These are phyloP conservation scores for Phoxinus dragarum DNA, from an alignment of 2,797 vertebrate genomes.

Conservation along the genomic window DNA sequence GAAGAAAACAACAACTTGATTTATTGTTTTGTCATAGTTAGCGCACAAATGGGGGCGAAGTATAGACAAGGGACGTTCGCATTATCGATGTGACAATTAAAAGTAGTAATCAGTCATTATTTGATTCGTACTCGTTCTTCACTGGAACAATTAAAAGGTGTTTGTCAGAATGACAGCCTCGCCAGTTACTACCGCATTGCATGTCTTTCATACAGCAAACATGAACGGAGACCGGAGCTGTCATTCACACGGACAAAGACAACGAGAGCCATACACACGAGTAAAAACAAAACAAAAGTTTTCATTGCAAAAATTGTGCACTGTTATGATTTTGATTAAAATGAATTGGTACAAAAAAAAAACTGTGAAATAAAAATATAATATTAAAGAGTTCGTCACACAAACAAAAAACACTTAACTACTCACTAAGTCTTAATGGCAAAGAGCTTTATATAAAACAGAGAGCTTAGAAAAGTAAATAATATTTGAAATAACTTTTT, in stretches of 20 bases:
- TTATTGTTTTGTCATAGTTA: neutral
- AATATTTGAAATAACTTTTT: neutral
- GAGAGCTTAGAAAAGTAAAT: neutral
- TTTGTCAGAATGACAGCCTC: neutral
- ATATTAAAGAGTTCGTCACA: neutral
- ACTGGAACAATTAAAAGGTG: too few relatives aligned
- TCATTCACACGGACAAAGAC: neutral
- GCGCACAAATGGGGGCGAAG: slow-evolving; percentile 2
- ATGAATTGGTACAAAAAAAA: too few relatives aligned
- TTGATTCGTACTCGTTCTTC: neutral
- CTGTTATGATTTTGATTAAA: neutral
- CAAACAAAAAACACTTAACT: neutral
- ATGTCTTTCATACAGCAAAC: neutral
- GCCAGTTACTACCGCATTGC: neutral
- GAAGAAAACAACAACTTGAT: neutral
- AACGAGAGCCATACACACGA: too few relatives aligned
- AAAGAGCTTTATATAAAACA: too few relatives aligned
- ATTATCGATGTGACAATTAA: neutral
- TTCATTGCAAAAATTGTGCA: neutral
- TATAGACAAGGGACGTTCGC: neutral
- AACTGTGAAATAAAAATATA: neutral
- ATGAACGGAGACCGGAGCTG: neutral
- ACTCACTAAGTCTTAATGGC: neutral
- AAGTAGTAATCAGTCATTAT: too few relatives aligned
- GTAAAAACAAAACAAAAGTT: neutral